phyloP scores from a whole-genome alignment of 2,113 vertebrate species.

The Equus przewalskii region DNA sequence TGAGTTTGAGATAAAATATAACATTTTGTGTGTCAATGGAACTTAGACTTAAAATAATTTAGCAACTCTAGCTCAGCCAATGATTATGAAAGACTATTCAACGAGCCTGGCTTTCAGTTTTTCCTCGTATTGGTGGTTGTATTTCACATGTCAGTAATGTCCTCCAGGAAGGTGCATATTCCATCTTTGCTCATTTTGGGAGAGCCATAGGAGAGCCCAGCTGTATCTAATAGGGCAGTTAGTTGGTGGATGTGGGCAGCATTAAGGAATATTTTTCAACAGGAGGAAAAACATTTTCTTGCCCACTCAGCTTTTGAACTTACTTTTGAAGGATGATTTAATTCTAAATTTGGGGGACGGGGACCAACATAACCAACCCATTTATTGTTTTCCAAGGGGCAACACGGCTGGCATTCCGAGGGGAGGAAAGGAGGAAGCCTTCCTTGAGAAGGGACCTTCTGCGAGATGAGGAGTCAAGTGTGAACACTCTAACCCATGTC shows the following conservation, averaged over 20 bases:
- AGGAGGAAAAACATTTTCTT: not conserved
- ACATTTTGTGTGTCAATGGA: not conserved
- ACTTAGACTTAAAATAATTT: not conserved
- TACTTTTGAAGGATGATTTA: conserved; percentile 15
- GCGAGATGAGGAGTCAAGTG: not conserved
- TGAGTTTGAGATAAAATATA: not conserved
- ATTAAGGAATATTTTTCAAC: not conserved
- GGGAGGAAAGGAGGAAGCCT: not conserved
- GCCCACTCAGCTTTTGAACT: not conserved
- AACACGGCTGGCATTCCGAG: rapidly evolving
- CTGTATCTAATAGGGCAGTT: not conserved
- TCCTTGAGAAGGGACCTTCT: not conserved
- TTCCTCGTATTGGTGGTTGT: not conserved
- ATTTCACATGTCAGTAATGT: not conserved
- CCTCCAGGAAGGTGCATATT: rapidly evolving
- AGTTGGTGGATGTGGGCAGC: not conserved
- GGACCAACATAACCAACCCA: not conserved
- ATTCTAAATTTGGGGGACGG: not conserved
- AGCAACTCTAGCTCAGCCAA: not conserved
- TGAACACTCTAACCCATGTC: not conserved
- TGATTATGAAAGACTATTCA: not conserved
- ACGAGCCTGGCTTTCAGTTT: not conserved
- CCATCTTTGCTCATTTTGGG: not conserved
- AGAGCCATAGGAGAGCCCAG: rapidly evolving
- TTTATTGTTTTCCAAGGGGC: not conserved